Evolutionary conservation across 1,140 invertebrate species (phyloP).

Genomic region (Euborellia annulipes): DNA sequence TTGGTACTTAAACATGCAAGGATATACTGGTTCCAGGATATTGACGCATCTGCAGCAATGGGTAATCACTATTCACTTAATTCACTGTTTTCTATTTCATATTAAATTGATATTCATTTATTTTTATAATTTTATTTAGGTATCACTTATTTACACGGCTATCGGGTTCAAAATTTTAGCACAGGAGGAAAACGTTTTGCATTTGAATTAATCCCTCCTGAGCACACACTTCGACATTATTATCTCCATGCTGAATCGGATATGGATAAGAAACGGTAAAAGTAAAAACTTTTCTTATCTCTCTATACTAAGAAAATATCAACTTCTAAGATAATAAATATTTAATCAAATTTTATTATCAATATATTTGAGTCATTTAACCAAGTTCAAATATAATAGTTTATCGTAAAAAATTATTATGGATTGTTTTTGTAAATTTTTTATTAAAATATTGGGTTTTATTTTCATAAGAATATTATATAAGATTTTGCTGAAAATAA

Average conservation of each 20-base stretch:
- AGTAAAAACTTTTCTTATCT: background rate
- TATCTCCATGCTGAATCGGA: conserved; percentile 88
- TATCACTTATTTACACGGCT: conserved; percentile 86
- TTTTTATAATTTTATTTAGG: conserved; percentile 34
- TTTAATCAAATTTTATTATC: background rate
- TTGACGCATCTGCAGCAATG: conserved; percentile 67
- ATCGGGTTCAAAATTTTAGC: conserved; percentile 63
- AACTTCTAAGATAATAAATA: background rate
- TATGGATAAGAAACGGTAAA: conserved; percentile 84
- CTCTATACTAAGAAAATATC: background rate
- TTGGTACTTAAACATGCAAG: conserved; percentile 92
- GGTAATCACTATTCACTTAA: conserved; percentile 37
- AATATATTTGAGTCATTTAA: background rate
- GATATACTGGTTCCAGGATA: conserved; percentile 84
- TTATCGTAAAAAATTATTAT: background rate
- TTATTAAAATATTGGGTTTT: conserved; percentile 1
- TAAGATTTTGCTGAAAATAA: no score
- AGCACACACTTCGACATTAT: conserved; percentile 70
- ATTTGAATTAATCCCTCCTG: conserved; percentile 80
- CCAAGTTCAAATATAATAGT: background rate
- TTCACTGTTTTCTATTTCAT: conserved; percentile 3
- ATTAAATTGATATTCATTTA: background rate
- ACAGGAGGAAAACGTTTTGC: conserved; percentile 59
- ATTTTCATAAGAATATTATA: no score
- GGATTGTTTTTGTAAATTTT: background rate